Conservation (phyloP, 1,140 invertebrate genomes). For the Caenorhabditis remanei region DNA sequence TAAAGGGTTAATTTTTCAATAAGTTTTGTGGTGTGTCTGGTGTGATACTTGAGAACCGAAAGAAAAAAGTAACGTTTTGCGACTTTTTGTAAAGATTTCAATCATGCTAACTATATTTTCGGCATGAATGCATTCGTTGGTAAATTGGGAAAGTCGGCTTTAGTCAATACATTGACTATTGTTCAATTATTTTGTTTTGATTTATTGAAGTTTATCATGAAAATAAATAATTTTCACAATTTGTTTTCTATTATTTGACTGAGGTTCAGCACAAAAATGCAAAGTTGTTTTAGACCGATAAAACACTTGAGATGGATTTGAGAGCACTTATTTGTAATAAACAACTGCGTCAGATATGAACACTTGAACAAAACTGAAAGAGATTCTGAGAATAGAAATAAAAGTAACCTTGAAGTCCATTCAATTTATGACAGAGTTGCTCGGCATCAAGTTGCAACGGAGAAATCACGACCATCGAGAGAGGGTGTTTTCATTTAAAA, state of each 20-base stretch:
- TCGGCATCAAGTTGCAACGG: constrained; percentile 51
- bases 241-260: too few species aligned
- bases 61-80: too few species aligned
- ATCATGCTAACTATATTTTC: not conserved
- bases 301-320: not conserved
- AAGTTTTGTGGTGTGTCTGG: not conserved
- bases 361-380: not conserved
- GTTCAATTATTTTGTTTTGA: too few species aligned
- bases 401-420: constrained; percentile 49
- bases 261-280: too few species aligned
- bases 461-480: constrained; percentile 47
- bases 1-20: constrained; percentile 47
- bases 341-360: not conserved
- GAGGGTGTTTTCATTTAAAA: constrained; percentile 39
- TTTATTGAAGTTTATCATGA: too few species aligned
- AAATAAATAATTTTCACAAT: not conserved
- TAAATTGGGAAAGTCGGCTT: too few species aligned
- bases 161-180: too few species aligned
- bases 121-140: not conserved
- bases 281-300: too few species aligned
- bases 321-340: not conserved
- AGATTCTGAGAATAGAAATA: not conserved
- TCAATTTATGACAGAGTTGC: constrained; percentile 38
- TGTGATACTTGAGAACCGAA: not conserved
- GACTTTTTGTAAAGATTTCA: not conserved